Evolutionary conservation across 2,888 invertebrate species (phyloP), one percentile per base, ranked within the genome.

Genomic region (Rhagonycha fulva): DNA sequence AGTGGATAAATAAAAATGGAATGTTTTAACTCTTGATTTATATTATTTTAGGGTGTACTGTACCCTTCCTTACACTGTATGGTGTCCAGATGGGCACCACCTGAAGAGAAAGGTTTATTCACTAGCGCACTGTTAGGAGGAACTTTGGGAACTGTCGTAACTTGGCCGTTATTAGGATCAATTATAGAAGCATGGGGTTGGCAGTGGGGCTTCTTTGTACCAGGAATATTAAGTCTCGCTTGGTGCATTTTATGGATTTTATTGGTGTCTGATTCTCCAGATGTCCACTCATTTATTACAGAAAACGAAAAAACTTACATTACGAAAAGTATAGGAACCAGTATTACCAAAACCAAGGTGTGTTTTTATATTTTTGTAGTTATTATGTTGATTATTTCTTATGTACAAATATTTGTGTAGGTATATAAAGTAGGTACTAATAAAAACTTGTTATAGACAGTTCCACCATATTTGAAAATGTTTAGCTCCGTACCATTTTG

Each of bases 401-500:
- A 68, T 23, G 63, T 14, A 30, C 26, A 19, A 19, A 19, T 23
- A 26, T 63, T 74, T 70, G 28, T 62, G 14, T 19, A n/a, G n/a
- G 47, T 69, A 32, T 28, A 70, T 71, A 60, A 47, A 72, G 62
- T 78, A n/a, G n/a, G n/a, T n/a, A n/a, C n/a, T n/a, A n/a, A n/a
- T n/a, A 75, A 75, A 69, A 73, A 87, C n/a, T 73, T 75, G 80
- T 89, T 89, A 70, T 89, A 94, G 91, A 88, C 90, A 75, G 88
- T 92, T 68, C 93, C 93, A 0, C 95, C 95, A 1, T 90, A 93
- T 81, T 89, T 87, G 81, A 87, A 88, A 30, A 92, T 95, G 60
- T 78, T 91, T 14, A 85, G 90, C 1, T 94, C 94, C 0, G 79
- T 93, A 68, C 94, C 94, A 14, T 94, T 94, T 85, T 88, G 93